phyloP scores from a whole-genome alignment of 2,888 invertebrate genomes.

The Heteropelma amictum region DNA sequence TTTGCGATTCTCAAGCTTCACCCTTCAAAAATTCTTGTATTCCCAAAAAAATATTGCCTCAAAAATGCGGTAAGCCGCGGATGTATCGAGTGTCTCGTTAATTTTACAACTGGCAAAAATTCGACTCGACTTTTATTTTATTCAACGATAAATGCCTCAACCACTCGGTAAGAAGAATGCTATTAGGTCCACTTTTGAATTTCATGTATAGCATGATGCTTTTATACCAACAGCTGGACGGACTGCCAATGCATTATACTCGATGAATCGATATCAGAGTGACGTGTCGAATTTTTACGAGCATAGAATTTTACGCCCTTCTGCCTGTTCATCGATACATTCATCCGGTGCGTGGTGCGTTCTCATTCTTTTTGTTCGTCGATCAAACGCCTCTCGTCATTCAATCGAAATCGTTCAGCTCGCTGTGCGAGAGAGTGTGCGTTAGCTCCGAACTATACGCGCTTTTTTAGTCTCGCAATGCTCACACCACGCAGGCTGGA shows the following conservation, averaged over 20 bases:
- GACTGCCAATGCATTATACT: constrained; percentile 27
- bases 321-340: constrained; percentile 2
- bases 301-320: constrained; percentile 8
- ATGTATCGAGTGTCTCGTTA: background rate
- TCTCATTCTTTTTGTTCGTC: constrained; percentile 31
- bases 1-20: no score
- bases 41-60: background rate
- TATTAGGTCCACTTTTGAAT: background rate
- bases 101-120: background rate
- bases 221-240: constrained; percentile 1
- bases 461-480: constrained; percentile 19
- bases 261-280: background rate
- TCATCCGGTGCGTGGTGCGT: constrained; percentile 30
- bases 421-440: background rate
- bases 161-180: constrained; percentile 1
- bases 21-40: background rate
- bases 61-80: background rate
- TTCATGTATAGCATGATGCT: background rate
- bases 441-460: background rate
- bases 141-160: background rate
- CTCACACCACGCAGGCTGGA: background rate
- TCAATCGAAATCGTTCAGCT: constrained; percentile 14
- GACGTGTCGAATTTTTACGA: background rate
- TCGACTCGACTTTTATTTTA: background rate
- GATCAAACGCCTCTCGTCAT: constrained; percentile 32